phyloP scores from a whole-genome alignment of 2,113 vertebrate genomes.

The Capreolus pygargus region DNA sequence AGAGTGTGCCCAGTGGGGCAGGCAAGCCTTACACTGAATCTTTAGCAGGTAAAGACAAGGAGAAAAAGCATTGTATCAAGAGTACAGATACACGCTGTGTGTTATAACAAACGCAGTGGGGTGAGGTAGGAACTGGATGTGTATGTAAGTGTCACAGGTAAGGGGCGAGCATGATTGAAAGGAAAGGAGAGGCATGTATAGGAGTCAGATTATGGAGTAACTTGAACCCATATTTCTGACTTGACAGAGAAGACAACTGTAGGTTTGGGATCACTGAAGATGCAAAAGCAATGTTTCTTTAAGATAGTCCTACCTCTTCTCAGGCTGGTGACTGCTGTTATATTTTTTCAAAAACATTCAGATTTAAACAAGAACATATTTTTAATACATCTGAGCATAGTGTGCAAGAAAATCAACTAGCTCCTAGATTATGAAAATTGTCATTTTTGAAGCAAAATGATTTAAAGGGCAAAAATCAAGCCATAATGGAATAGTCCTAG shows the following conservation, averaged over 20 bases:
- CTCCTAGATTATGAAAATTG: constrained; percentile 45
- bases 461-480: constrained; percentile 14
- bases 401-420: background rate
- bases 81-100: background rate
- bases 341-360: background rate
- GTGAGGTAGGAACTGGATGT: background rate
- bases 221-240: background rate
- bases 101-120: background rate
- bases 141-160: background rate
- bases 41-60: background rate
- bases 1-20: background rate
- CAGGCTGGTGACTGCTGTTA: background rate
- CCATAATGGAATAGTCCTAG: background rate
- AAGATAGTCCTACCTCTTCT: background rate
- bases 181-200: background rate
- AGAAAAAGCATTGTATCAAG: background rate
- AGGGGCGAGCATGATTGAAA: background rate
- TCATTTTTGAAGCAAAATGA: constrained; percentile 11
- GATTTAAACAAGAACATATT: background rate
- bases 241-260: background rate
- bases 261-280: background rate
- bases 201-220: background rate
- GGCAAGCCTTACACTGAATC: background rate
- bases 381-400: background rate
- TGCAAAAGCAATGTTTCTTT: background rate